Evolutionary conservation across 2,113 vertebrate genomes (phyloP), one percentile per base, ranked within the genome.

Genomic region (Ageneiosus marmoratus): DNA sequence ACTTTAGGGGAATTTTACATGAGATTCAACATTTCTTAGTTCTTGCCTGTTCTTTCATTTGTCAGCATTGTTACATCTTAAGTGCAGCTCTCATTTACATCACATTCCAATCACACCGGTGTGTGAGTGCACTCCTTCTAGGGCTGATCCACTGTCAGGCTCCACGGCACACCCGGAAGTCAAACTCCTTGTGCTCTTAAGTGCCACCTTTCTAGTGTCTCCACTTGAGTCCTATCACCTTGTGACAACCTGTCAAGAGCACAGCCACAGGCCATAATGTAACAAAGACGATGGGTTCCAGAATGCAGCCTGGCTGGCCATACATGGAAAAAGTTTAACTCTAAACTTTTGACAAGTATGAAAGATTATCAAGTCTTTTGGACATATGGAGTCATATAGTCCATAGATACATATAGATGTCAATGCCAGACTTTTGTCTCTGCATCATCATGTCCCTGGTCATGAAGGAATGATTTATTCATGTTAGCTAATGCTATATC

Each of bases 211-310:
- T 34, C 87, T 77, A 89, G 90, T 88, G 87, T 86, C 77, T 89
- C 84, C 85, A 83, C 90, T 91, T 79, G 11, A 88, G 85, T 88
- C 89, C 87, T 88, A 87, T 91, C 89, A 82, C 74, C 12, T 84
- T 77, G 85, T 91, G 92, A 91, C 91, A 89, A 86, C 86, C 90
- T 91, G 91, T 89, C 91, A 91, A 13, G 88, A 87, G 84, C 78
- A 79, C 65, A 85, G 79, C 87, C 84, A 62, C 84, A 86, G 89
- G 87, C 89, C 80, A 62, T 83, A 83, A 79, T 80, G 85, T 79
- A 84, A 74, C 67, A 84, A 50, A 46, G 70, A 79, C 2, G 67
- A 79, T 84, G 55, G 44, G 87, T 81, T 83, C 74, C 86, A 83
- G 86, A 90, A 88, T 89, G 85, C 86, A 85, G 69, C 81, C 79